Base-by-base conservation (phyloP, 1,140 invertebrate species). In the Bicyclus anynana region DNA sequence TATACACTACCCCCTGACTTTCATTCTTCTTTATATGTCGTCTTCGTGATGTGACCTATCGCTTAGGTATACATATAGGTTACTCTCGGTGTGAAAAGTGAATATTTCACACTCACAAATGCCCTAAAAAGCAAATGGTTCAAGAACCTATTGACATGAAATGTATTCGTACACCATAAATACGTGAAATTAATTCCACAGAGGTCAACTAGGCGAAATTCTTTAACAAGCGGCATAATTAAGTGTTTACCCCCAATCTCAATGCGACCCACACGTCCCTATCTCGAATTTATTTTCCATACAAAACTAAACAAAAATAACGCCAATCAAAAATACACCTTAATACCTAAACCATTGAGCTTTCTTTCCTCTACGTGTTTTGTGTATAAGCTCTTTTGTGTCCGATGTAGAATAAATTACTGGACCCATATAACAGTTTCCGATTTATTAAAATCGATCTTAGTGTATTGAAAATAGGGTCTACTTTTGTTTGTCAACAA, bases 191-290 rank as follows among this genome's bases (percentile, higher is more conserved):
- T 2, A 14, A 27, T 47, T 7, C 18, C 0, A n/a, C 12, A 27
- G 20, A 27, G 23, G 44, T 47, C 44, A 50, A 18, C 27, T 55
- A 7, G 3, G 21, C 27, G 16, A 54, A 33, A 48, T 53, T 53
- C 54, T 62, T 57, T 20, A 44, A 53, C 38, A 53, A 53, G 35
- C 38, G 23, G 55, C 46, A 66, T 61, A 62, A 66, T 62, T 66
- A 66, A 66, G 47, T 59, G 55, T 51, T 55, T 55, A 59, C 38
- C 54, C 52, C 52, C 50, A 38, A 61, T 66, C 55, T 48, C 52
- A 58, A 66, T 62, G 54, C 59, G 52, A 55, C 52, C 50, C 53
- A 38, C 44, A 60, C 58, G 50, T 52, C 38, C 35, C 51, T 52
- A 37, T 51, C 62, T 64, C 42, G 46, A 26, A 51, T 58, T 56